phyloP scores from a whole-genome alignment of 2,113 vertebrate species.

The Ophiodon elongatus region DNA sequence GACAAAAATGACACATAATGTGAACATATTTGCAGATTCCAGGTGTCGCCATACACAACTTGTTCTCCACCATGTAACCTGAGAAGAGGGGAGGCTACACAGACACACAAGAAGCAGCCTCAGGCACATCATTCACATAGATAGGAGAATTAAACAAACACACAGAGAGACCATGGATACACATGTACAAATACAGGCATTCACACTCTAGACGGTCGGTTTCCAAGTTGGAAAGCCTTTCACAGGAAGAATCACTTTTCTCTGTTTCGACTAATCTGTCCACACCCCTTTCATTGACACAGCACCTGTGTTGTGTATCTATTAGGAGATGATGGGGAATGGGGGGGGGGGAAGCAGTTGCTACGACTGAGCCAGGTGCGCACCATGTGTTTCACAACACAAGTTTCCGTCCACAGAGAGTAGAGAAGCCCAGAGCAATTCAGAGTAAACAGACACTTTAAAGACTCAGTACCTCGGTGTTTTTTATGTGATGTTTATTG shows the following conservation, averaged over 20 bases:
- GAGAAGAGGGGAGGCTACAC: neutral
- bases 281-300: neutral
- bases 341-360: too few relatives aligned
- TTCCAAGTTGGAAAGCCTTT: too few relatives aligned
- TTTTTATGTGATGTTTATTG: neutral
- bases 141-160: neutral
- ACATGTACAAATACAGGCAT: too few relatives aligned
- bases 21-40: too few relatives aligned
- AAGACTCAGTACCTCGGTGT: neutral
- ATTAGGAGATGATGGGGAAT: neutral
- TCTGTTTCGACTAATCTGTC: neutral
- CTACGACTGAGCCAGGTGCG: too few relatives aligned
- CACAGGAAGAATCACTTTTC: neutral
- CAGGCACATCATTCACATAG: neutral
- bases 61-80: neutral
- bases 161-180: neutral
- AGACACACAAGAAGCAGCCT: neutral
- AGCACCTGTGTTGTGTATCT: neutral
- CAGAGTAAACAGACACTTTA: neutral
- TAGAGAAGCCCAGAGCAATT: neutral
- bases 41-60: neutral
- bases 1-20: too few relatives aligned
- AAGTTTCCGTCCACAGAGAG: neutral
- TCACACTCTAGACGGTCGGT: too few relatives aligned
- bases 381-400: too few relatives aligned